phyloP scores from a whole-genome alignment of 2,797 vertebrate species.

The Momotus momota region DNA sequence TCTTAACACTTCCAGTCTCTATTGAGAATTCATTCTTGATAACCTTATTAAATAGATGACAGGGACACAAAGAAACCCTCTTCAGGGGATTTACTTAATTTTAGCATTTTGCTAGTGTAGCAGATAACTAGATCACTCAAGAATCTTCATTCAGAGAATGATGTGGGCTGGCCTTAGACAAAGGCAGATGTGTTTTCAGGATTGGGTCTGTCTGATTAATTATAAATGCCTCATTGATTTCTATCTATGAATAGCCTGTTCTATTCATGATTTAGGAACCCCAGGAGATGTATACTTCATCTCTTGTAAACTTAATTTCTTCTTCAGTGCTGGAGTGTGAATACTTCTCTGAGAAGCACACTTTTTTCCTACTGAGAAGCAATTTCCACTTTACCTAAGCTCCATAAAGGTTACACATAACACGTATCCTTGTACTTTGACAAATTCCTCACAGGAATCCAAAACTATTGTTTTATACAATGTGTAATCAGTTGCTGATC shows the following conservation, averaged over 20 bases:
- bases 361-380: background rate
- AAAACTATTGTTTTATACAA: background rate
- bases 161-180: background rate
- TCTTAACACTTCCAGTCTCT: background rate
- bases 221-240: constrained; percentile 12
- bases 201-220: background rate
- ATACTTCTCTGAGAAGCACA: background rate
- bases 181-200: background rate
- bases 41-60: background rate
- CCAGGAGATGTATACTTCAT: background rate
- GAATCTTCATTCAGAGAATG: background rate
- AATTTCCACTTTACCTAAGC: background rate
- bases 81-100: background rate
- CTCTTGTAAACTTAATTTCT: background rate
- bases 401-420: background rate
- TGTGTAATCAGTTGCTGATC: background rate
- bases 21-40: background rate
- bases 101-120: background rate
- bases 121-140: background rate
- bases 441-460: background rate
- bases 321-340: background rate
- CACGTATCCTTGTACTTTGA: background rate
- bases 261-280: background rate
- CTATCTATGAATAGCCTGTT: background rate
- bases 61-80: background rate